Evolutionary conservation across 2,888 invertebrate genomes (phyloP).

Genomic region (Phyto melanocephala): DNA sequence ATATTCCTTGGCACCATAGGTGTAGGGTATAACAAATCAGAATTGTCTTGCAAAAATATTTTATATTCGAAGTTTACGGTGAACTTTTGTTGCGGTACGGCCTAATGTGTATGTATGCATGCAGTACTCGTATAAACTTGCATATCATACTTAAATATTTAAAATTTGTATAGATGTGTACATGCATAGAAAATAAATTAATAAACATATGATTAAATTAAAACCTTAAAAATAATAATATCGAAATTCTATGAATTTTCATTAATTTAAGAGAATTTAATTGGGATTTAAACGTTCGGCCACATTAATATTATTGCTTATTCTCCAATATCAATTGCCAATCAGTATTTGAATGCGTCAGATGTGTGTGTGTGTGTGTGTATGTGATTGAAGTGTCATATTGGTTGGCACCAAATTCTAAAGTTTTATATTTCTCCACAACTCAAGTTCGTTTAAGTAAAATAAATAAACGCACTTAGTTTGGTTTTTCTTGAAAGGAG

Average conservation of each 20-base stretch:
- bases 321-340: conserved; percentile 33
- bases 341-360: conserved; percentile 1
- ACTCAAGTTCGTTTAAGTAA: conserved; percentile 37
- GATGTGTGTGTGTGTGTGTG: neutral
- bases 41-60: too few species aligned
- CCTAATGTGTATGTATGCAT: too few species aligned
- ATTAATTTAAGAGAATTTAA: conserved; percentile 40
- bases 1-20: too few species aligned
- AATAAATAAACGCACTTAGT: conserved; percentile 43
- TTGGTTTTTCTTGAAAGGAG: neutral
- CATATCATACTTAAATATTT: too few species aligned
- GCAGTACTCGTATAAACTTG: too few species aligned
- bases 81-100: too few species aligned
- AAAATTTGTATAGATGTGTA: too few species aligned
- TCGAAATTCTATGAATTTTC: conserved; percentile 43
- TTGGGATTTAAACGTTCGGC: conserved; percentile 5
- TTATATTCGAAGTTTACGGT: too few species aligned
- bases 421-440: conserved; percentile 31
- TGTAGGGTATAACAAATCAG: too few species aligned
- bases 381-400: neutral
- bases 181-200: neutral
- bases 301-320: neutral
- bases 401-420: neutral
- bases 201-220: conserved; percentile 6
- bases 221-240: neutral